Percentiles rank a stretch among this genome's conserved stretches.
Conservation (phyloP, 2,113 vertebrate species). For the Vimba vimba region DNA sequence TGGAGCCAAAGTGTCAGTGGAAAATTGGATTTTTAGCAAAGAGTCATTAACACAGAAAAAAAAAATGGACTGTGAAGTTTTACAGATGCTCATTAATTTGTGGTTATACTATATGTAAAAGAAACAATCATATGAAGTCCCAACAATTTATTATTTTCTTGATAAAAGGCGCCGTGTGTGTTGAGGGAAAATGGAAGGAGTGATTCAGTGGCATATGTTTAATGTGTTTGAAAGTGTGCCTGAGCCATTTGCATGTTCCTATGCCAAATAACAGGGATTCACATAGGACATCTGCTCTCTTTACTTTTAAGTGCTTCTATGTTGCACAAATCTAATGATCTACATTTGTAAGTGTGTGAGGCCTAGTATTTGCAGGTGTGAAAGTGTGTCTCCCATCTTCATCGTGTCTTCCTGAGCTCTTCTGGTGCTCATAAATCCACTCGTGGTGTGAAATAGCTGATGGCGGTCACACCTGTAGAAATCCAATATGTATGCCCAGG, state of each 20-base stretch:
- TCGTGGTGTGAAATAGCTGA: constrained; percentile 65
- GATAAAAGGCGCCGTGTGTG: constrained; percentile 15
- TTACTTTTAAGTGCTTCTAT: not conserved
- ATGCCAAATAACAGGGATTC: constrained; percentile 31
- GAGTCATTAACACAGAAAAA: constrained; percentile 54
- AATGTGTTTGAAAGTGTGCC: constrained; percentile 42
- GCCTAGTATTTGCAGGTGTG: constrained; percentile 27
- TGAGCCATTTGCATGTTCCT: constrained; percentile 9
- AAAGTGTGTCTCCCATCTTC: constrained; percentile 27
- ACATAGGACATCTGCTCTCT: constrained; percentile 38
- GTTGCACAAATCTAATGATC: not conserved
- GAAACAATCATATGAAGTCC: constrained; percentile 35
- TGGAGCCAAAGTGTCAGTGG: constrained; percentile 38
- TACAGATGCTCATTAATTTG: constrained; percentile 47
- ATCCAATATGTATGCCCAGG: constrained; percentile 66
- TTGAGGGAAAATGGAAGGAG: not conserved
- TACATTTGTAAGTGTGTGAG: constrained; percentile 29
- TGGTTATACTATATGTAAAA: constrained; percentile 21
- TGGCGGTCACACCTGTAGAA: constrained; percentile 70
- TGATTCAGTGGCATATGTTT: constrained; percentile 43
- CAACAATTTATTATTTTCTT: constrained; percentile 10
- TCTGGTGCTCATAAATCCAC: constrained; percentile 60
- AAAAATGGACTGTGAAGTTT: constrained; percentile 40
- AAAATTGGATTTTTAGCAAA: constrained; percentile 62
- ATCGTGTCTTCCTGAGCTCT: constrained; percentile 34